A percentile compares a stretch with the other conserved stretches of the same genome.
Conservation (phyloP, 2,113 vertebrate species). For the Mustelus asterias region DNA sequence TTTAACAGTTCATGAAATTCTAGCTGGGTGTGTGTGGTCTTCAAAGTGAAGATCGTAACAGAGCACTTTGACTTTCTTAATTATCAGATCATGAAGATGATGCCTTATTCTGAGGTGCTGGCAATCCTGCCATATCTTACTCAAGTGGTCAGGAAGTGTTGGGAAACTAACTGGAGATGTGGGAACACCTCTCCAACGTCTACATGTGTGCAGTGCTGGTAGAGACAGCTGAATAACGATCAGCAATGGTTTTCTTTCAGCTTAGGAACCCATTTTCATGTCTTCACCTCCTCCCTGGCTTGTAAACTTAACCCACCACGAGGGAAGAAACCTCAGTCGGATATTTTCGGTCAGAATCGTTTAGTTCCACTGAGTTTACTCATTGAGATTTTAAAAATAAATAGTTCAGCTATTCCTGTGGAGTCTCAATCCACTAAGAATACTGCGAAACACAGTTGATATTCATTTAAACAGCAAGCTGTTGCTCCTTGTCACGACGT, state of each 20-base stretch:
- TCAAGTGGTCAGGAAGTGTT: background rate
- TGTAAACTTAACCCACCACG: background rate
- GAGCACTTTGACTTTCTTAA: background rate
- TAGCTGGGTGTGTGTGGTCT: background rate
- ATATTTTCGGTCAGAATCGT: background rate
- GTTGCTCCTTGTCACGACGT: background rate
- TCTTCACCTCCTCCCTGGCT: background rate
- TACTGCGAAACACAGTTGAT: background rate
- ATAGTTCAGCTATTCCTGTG: background rate
- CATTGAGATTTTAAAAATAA: background rate
- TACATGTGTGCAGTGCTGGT: background rate
- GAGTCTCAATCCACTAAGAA: background rate
- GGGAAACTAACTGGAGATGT: background rate
- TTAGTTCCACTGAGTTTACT: background rate
- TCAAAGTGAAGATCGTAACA: background rate
- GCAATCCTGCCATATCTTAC: background rate
- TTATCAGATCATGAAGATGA: background rate
- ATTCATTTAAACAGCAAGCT: background rate
- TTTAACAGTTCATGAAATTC: background rate
- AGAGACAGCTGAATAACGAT: background rate
- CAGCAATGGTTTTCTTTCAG: background rate
- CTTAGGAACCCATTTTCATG: background rate
- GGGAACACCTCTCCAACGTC: background rate
- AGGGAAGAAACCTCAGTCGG: background rate
- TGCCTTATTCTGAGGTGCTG: background rate